Evolutionary conservation across 1,140 invertebrate genomes (phyloP).

Genomic region (Drosophila obscura): DNA sequence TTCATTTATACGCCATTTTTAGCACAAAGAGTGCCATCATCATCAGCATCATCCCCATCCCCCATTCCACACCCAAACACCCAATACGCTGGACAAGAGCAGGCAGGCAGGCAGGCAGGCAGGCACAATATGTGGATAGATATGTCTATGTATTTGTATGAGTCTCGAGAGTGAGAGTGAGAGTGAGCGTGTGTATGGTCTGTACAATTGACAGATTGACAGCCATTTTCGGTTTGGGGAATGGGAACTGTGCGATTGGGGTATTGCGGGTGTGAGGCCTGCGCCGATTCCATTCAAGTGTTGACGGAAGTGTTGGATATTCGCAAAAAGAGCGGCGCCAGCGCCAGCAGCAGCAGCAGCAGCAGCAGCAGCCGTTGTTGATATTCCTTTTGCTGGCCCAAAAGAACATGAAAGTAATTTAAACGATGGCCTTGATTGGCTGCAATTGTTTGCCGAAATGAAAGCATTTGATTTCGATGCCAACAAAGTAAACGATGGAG

Average conservation of each 20-base stretch:
- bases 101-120: background rate
- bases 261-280: constrained; percentile 31
- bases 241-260: background rate
- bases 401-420: constrained; percentile 78
- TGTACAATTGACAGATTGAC: constrained; percentile 73
- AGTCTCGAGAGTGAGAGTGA: constrained; percentile 10
- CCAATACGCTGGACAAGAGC: constrained; percentile 31
- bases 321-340: constrained; percentile 65
- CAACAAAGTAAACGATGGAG: constrained; percentile 52
- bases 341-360: constrained; percentile 2
- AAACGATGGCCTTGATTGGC: constrained; percentile 64
- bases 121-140: constrained; percentile 40
- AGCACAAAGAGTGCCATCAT: constrained; percentile 47
- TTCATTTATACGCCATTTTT: constrained; percentile 67
- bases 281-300: constrained; percentile 57
- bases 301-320: constrained; percentile 76
- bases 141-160: constrained; percentile 15
- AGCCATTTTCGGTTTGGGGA: constrained; percentile 61
- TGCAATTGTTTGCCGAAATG: constrained; percentile 63
- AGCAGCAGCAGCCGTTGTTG: constrained; percentile 18
- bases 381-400: constrained; percentile 14
- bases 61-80: background rate
- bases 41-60: constrained; percentile 15
- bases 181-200: constrained; percentile 22
- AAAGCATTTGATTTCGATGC: constrained; percentile 37